These are phyloP conservation scores for Microctenopoma stevenorrisi DNA, from an alignment of 2,797 vertebrate species.

Conservation along the genomic window DNA sequence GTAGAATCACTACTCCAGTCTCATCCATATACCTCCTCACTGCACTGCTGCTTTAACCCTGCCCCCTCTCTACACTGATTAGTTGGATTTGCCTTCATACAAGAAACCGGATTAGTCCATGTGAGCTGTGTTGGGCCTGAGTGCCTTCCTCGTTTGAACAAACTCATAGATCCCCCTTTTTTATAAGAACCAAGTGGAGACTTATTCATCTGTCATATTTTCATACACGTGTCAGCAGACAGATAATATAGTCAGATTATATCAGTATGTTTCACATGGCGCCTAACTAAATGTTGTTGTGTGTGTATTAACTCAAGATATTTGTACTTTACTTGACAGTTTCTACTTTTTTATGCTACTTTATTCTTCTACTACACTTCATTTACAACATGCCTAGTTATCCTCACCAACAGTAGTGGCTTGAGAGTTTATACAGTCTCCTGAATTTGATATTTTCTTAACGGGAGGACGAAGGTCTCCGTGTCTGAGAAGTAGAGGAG, in stretches of 20 bases:
- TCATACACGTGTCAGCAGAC: not conserved
- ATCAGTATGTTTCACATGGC: too few relatives aligned
- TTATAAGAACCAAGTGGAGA: conserved; percentile 11
- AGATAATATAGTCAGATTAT: not conserved
- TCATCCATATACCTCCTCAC: not conserved
- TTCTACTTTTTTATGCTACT: too few relatives aligned
- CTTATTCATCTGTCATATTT: not conserved
- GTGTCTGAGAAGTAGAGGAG: too few relatives aligned
- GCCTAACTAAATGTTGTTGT: too few relatives aligned
- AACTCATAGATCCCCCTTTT: not conserved
- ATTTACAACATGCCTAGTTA: too few relatives aligned
- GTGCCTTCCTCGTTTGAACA: conserved; percentile 32
- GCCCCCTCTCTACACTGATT: conserved; percentile 41
- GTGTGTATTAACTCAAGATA: too few relatives aligned
- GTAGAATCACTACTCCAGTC: not conserved
- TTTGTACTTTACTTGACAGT: too few relatives aligned
- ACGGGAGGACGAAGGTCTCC: too few relatives aligned
- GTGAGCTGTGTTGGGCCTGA: conserved; percentile 45
- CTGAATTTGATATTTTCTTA: too few relatives aligned
- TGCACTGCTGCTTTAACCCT: conserved; percentile 3
- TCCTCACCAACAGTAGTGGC: too few relatives aligned
- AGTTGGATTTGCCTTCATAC: conserved; percentile 63
- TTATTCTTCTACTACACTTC: too few relatives aligned
- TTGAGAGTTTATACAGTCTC: too few relatives aligned
- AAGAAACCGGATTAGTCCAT: conserved; percentile 63